These are phyloP conservation scores for Dasyurus viverrinus DNA, from an alignment of 2,113 vertebrate genomes.

Conservation along the genomic window DNA sequence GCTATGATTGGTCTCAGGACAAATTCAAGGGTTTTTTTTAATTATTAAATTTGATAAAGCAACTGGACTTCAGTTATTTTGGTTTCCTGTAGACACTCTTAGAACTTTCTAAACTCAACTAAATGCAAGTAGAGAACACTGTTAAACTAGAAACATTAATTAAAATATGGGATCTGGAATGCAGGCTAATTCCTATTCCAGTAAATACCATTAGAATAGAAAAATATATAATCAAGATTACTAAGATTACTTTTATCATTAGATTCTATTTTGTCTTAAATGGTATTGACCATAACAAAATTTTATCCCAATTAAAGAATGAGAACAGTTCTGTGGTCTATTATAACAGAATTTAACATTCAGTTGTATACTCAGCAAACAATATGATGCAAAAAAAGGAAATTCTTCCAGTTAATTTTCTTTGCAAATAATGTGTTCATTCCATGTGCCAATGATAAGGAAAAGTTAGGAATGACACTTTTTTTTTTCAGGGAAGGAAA, in stretches of 20 bases:
- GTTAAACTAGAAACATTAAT: slow-evolving; percentile 44
- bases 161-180: slow-evolving; percentile 26
- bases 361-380: slow-evolving; percentile 30
- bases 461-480: slow-evolving; percentile 14
- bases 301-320: slow-evolving; percentile 43
- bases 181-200: slow-evolving; percentile 38
- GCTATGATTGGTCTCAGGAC: slow-evolving; percentile 28
- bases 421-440: slow-evolving; percentile 47
- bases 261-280: slow-evolving; percentile 34
- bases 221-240: slow-evolving; percentile 34
- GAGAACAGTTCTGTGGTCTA: slow-evolving; percentile 21
- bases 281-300: slow-evolving; percentile 41
- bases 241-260: slow-evolving; percentile 1
- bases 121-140: not conserved
- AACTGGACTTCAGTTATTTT: slow-evolving; percentile 33
- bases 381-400: slow-evolving; percentile 31
- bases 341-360: slow-evolving; percentile 42
- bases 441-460: slow-evolving; percentile 6
- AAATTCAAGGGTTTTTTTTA: not conserved
- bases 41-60: slow-evolving; percentile 45
- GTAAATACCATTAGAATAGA: slow-evolving; percentile 25
- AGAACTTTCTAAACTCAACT: slow-evolving; percentile 52
- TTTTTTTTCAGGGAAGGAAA: not conserved
- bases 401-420: slow-evolving; percentile 28
- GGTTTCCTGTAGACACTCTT: not conserved